Evolutionary conservation across 1,140 invertebrate species (phyloP), one percentile per base, ranked within the genome.

Genomic region (Wiebesia pumilae): DNA sequence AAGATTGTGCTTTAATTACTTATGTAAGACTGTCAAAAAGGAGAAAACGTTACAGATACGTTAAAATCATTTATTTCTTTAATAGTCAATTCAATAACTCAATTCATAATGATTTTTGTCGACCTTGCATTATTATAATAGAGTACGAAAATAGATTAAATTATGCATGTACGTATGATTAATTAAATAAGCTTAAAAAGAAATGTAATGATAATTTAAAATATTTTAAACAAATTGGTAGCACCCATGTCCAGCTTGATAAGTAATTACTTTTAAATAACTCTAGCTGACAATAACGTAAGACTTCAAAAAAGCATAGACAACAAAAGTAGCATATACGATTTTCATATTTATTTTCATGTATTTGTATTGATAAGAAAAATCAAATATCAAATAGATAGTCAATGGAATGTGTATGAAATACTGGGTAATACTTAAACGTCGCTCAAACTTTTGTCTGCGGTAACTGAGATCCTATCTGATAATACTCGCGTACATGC

Each of bases 381-480:
- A 83, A 47, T 35, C 40, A 69, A 54, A 54, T 33, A 73, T 73
- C 19, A 33, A 47, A 83, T 83, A 54, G 73, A 27, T 16, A 54
- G 24, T 69, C 3, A 35, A 27, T 54, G 43, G 81, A 73, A 83
- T 83, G 67, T 69, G 38, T 38, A 82, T 69, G 9, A 19, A 33
- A n/a, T 51, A 54, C 9, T 51, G 14, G 14, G 35, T n/a, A 47
- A 40, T 40, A 73, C 16, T 35, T 33, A 14, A 33, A 40, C 69
- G 16, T 24, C 21, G n/a, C 19, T 40, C 7, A 24, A 40, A 40
- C n/a, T 40, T 21, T 24, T 73, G 3, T 40, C 35, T 40, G 1
- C 24, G 16, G n/a, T 40, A 6, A 73, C 3, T 43, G 38, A 75
- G 33, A 43, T 75, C 3, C 3, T 0, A 19, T 3, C 21, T 43